Evolutionary conservation across 2,888 invertebrate genomes (phyloP).

Genomic region (Ectemnius continuus): DNA sequence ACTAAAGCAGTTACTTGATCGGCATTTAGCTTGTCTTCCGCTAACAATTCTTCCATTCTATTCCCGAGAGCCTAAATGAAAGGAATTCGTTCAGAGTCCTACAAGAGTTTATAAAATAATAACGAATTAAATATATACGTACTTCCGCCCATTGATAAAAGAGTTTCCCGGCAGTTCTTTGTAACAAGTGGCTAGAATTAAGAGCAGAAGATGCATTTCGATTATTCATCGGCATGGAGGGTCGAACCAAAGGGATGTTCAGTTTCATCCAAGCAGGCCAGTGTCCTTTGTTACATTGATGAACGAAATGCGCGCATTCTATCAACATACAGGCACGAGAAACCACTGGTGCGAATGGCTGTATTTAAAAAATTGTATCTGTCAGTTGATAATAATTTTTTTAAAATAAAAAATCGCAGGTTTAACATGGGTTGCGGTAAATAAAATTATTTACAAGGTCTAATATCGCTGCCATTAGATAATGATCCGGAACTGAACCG

Average conservation of each 20-base stretch:
- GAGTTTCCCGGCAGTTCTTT: constrained; percentile 95
- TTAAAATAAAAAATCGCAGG: too few relatives aligned
- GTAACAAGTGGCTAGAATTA: constrained; percentile 85
- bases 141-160: constrained; percentile 99
- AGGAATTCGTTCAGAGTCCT: neutral
- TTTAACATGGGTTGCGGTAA: neutral
- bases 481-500: constrained; percentile 97
- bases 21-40: constrained; percentile 87
- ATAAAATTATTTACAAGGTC: constrained; percentile 87
- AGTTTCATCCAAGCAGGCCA: constrained; percentile 99
- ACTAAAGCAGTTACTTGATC: constrained; percentile 84
- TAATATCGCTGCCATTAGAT: constrained; percentile 94
- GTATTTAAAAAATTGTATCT: constrained; percentile 34
- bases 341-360: constrained; percentile 96
- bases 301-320: constrained; percentile 98
- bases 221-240: constrained; percentile 82
- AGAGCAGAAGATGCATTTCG: constrained; percentile 80
- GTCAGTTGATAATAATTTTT: neutral
- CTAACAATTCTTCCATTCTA: constrained; percentile 92
- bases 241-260: constrained; percentile 86
- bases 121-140: constrained; percentile 47
- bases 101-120: neutral
- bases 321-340: constrained; percentile 94
- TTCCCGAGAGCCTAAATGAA: constrained; percentile 86
- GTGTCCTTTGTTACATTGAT: constrained; percentile 97